phyloP scores from a whole-genome alignment of 1,140 invertebrate genomes.

The Aphis craccivora region DNA sequence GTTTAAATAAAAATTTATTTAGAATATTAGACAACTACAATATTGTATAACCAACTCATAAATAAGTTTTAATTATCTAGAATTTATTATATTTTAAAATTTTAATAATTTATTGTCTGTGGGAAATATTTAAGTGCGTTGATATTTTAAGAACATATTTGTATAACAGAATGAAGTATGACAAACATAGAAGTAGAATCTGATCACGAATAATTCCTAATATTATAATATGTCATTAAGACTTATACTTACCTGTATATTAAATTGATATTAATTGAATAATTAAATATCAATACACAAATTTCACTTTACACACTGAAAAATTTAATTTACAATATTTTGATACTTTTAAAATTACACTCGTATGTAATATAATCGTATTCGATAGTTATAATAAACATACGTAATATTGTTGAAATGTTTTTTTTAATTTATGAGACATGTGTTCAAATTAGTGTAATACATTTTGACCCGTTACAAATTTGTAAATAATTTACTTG shows the following conservation, averaged over 20 bases:
- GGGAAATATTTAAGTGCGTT: neutral
- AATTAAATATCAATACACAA: neutral
- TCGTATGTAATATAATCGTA: neutral
- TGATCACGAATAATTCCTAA: neutral
- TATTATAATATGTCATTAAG: neutral
- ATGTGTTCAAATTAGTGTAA: neutral
- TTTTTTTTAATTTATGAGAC: neutral
- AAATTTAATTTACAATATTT: neutral
- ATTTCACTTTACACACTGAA: neutral
- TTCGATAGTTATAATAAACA: neutral
- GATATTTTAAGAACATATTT: neutral
- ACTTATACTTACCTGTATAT: neutral
- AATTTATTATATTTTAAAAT: neutral
- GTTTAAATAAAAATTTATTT: neutral
- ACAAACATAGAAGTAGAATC: neutral
- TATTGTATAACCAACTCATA: neutral
- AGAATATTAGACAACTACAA: neutral
- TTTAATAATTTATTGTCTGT: neutral
- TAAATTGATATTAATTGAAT: neutral
- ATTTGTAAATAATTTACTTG: too few relatives aligned
- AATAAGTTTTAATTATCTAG: neutral
- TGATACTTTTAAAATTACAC: neutral
- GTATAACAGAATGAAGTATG: neutral
- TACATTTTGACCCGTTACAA: neutral
- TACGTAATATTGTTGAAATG: neutral